Base-by-base conservation (phyloP, 1,140 invertebrate species). In the Rhynchophorus ferrugineus region DNA sequence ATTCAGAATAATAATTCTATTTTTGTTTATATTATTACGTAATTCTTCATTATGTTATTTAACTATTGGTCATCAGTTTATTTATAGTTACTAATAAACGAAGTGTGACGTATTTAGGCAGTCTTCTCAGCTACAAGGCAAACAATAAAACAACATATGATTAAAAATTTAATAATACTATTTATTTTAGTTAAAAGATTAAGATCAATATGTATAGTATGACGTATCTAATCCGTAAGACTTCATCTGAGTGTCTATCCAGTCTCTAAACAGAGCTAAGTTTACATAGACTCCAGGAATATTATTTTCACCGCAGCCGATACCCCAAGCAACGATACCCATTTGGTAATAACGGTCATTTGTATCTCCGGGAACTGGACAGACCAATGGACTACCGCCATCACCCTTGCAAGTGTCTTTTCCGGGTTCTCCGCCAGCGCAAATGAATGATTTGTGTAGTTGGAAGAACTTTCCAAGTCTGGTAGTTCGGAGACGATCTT, bases 391-490 rank as follows among this genome's bases (percentile, higher is more conserved):
- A 56, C 76, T 65, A 3, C 73, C 74, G 8, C 73, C 73, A 58
- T 76, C 75, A 46, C 79, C 81, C 62, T 79, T 82, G 65, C 83
- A 85, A 0, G 82, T 80, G 61, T 85, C 83, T 59, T 75, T 73
- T 11, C 75, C 79, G 24, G 68, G 61, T 60, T 78, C 75, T 0
- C 85, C 85, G 1, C 84, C 85, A 0, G 87, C 87, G 63, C 87
- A 90, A 49, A 87, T 75, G 65, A 89, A 88, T 20, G 78, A 80
- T 0, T 73, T 59, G 61, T 88, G 76, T 6, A 90, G 68, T 29
- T 74, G 59, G 60, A 87, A 89, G 51, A 73, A 66, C 7, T 66
- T 64, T 0, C 84, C 81, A 2, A 85, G 66, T 9, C 80, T 66
- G 0, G 82, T 84, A 36, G 67, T 70, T 14, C 78, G 66, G 3